Evolutionary conservation across 2,888 invertebrate species (phyloP), one percentile per base, ranked within the genome.

Genomic region (Drosophila mercatorum): DNA sequence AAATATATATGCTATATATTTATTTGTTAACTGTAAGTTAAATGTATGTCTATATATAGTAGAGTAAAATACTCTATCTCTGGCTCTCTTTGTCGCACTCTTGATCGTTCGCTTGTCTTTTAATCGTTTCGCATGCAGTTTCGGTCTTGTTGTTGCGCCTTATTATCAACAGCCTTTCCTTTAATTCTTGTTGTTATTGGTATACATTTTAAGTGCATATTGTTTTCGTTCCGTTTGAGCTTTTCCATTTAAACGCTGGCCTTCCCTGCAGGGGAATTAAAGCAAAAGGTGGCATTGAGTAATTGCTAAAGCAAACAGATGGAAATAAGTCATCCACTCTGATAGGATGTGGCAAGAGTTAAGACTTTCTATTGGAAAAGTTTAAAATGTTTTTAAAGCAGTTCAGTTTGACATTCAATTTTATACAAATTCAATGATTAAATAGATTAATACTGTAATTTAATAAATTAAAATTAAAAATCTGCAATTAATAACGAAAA

Each of bases 171-270:
- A 62, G 66, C 55, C 55, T 72, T 67, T 62, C 49, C 52, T 73
- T 70, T 59, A 65, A 53, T 61, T 78, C 57, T 56, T 62, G 68
- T 70, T 53, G 34, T 55, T 40, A 47, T 36, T 63, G 51, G 6
- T 40, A 49, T 53, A 71, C 56, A 57, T 62, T 38, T 62, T 36
- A 52, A 43, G 34, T 43, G 22, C 61, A 58, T 51, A 31, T 68
- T 52, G 61, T 63, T 68, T 63, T 68, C 71, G 34, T 60, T 61
- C 57, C 51, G 68, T 58, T 70, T 77, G 11, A 44, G 71, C 61
- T 64, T 81, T 75, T 75, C 72, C 81, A 81, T 81, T 86, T 68
- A 85, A 76, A 52, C 73, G 55, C 69, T 61, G 75, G 66, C 68
- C 61, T 68, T 69, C 79, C 67, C 67, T 71, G 66, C 59, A 52